Evolutionary conservation across 2,797 vertebrate species (phyloP).

Genomic region (Psittacula derbiana): DNA sequence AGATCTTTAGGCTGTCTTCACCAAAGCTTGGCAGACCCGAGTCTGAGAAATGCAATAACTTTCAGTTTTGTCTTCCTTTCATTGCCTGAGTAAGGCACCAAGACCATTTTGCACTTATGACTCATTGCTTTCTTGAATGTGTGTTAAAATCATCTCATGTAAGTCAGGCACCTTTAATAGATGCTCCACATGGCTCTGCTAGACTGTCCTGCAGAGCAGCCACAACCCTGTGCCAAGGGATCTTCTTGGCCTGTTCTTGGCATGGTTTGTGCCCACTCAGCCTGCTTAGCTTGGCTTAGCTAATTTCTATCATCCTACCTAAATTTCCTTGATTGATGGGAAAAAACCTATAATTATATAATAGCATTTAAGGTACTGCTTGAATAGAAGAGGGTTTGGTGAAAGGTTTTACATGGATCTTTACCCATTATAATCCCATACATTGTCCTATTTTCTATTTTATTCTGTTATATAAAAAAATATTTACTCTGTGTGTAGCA

Average conservation of each 20-base stretch:
- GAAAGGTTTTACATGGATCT: background rate
- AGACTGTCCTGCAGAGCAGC: constrained; percentile 18
- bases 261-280: background rate
- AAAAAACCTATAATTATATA: background rate
- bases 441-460: background rate
- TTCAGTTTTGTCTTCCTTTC: background rate
- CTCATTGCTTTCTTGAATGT: background rate
- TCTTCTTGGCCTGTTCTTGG: fast-evolving
- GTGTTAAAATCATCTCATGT: background rate
- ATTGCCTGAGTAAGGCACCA: background rate
- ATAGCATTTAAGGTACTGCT: background rate
- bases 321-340: background rate
- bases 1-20: background rate
- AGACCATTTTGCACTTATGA: background rate
- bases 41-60: background rate
- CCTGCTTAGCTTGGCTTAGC: background rate
- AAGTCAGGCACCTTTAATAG: background rate
- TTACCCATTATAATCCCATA: background rate
- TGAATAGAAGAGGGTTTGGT: background rate
- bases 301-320: background rate
- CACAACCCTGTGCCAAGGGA: background rate
- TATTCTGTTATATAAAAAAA: background rate
- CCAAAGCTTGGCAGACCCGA: background rate
- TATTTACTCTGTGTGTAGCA: background rate
- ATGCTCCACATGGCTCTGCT: background rate